Evolutionary conservation across 1,140 invertebrate genomes (phyloP).

Genomic region (Zaprionus ornatus): DNA sequence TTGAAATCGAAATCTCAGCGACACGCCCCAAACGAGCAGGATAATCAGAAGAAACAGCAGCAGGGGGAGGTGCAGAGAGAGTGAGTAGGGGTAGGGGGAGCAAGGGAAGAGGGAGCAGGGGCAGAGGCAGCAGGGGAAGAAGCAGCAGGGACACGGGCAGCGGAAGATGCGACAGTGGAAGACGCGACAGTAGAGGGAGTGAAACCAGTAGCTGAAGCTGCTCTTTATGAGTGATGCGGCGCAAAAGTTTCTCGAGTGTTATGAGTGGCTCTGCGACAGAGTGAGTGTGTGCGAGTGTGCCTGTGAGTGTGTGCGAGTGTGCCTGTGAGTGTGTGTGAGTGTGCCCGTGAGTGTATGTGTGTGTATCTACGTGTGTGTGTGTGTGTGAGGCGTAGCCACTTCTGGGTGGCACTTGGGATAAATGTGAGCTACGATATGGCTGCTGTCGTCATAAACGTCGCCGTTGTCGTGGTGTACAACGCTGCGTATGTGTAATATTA

Average conservation of each 20-base stretch:
- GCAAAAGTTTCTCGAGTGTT: conserved; percentile 59
- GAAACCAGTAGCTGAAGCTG: background rate
- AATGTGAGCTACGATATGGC: conserved; percentile 41
- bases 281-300: background rate
- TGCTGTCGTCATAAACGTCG: conserved; percentile 35
- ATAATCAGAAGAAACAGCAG: background rate
- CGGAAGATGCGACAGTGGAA: too few relatives aligned
- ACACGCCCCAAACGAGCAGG: conserved; percentile 31
- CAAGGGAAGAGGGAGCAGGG: background rate
- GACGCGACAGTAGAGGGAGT: background rate
- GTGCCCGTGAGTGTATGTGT: too few relatives aligned
- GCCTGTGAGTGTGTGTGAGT: too few relatives aligned
- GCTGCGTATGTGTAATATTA: conserved; percentile 78
- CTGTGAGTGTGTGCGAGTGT: too few relatives aligned
- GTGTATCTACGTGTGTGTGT: background rate
- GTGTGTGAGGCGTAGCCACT: background rate
- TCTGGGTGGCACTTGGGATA: conserved; percentile 30
- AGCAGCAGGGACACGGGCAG: background rate
- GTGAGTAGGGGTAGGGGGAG: background rate
- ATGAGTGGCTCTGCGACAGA: conserved; percentile 19
- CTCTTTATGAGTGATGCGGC: conserved; percentile 66
- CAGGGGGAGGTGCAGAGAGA: background rate
- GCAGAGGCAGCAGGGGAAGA: background rate
- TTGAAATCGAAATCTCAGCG: conserved; percentile 50
- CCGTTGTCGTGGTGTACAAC: conserved; percentile 30